phyloP scores from a whole-genome alignment of 2,888 invertebrate genomes.

The Augiades crinisus region DNA sequence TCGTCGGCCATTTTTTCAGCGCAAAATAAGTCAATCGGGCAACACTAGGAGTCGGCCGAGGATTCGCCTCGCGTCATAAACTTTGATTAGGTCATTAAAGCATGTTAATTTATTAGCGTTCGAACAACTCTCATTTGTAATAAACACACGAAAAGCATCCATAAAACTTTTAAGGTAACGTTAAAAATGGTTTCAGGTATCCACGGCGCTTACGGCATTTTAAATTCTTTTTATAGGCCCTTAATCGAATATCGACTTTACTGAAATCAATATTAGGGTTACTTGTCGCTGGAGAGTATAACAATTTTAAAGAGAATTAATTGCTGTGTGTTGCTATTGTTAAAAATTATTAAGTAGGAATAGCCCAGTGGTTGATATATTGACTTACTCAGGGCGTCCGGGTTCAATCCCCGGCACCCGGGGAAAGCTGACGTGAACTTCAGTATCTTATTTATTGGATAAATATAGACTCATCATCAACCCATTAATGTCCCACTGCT shows the following conservation, averaged over 20 bases:
- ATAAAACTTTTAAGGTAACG: conserved; percentile 49
- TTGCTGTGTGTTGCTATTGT: conserved; percentile 1
- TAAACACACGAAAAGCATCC: conserved; percentile 60
- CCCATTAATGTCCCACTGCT: no score
- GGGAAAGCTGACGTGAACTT: no score
- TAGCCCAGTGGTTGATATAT: no score
- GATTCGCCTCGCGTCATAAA: conserved; percentile 80
- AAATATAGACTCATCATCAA: no score
- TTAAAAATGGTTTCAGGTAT: conserved; percentile 40
- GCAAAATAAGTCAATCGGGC: conserved; percentile 76
- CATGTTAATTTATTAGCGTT: conserved; percentile 78
- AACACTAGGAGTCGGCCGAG: conserved; percentile 76
- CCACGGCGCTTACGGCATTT: conserved; percentile 54
- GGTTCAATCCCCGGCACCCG: no score
- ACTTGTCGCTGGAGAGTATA: neutral
- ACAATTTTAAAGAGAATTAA: neutral
- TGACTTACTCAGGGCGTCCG: no score
- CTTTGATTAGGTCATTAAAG: conserved; percentile 81
- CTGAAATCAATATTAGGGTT: conserved; percentile 18
- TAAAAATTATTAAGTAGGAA: no score
- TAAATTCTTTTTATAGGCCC: conserved; percentile 42
- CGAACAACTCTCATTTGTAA: conserved; percentile 67
- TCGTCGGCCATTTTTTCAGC: conserved; percentile 48
- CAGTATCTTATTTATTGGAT: no score
- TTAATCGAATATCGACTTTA: conserved; percentile 73